A percentile compares a stretch with the other conserved stretches of the same genome.
phyloP scores from a whole-genome alignment of 92 coral and sea anemone genomes.

The Metridium senile region DNA sequence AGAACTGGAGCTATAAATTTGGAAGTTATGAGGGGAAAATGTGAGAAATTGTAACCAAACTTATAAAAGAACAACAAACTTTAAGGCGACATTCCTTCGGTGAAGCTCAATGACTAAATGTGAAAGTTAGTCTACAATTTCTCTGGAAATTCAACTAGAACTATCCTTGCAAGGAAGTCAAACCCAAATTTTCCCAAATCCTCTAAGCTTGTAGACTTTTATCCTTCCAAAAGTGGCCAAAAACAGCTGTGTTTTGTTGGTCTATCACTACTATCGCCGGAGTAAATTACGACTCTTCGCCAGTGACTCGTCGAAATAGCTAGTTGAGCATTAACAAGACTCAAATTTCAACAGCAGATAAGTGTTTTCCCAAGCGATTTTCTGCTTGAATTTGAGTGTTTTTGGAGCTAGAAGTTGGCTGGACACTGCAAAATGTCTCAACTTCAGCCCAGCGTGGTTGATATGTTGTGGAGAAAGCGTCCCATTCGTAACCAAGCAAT shows the following conservation, averaged over 20 bases:
- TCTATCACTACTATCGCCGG: neutral
- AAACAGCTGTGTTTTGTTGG: neutral
- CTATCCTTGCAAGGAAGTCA: neutral
- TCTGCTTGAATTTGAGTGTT: neutral
- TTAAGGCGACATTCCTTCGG: neutral
- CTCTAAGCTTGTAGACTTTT: neutral
- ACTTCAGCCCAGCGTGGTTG: conserved; percentile 22
- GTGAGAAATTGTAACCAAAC: neutral
- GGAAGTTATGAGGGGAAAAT: neutral
- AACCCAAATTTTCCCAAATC: neutral
- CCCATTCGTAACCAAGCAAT: conserved; percentile 53
- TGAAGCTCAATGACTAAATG: neutral
- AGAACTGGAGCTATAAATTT: neutral
- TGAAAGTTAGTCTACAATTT: neutral
- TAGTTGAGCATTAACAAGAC: neutral
- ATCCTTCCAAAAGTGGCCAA: neutral
- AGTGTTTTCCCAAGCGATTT: neutral
- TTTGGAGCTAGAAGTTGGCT: neutral
- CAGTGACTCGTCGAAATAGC: neutral
- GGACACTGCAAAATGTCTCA: neutral
- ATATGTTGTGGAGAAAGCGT: conserved; percentile 37
- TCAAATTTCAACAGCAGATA: neutral
- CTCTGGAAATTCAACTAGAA: neutral
- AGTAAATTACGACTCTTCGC: neutral
- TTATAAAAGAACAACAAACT: neutral